Conservation (phyloP, 1,140 invertebrate species). For the Lordiphosa clarofinis region DNA sequence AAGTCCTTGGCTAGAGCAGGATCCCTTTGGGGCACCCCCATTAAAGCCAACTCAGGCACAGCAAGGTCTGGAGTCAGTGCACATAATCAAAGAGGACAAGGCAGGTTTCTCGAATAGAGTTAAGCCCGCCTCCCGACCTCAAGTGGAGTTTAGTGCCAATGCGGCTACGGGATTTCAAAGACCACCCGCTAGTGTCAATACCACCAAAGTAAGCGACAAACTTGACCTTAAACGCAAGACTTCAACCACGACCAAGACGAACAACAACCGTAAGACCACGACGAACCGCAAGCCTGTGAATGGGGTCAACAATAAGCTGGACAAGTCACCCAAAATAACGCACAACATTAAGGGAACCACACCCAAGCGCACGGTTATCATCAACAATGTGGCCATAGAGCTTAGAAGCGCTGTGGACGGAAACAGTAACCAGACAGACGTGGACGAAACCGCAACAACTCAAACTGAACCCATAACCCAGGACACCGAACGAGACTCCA, state of each 20-base stretch:
- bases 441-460: constrained; percentile 3
- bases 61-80: constrained; percentile 5
- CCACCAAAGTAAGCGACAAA: constrained; percentile 66
- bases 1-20: constrained; percentile 73
- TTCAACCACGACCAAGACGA: constrained; percentile 29
- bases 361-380: constrained; percentile 53
- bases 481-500: constrained; percentile 3
- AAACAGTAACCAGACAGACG: constrained; percentile 23
- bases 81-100: constrained; percentile 62
- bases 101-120: constrained; percentile 58
- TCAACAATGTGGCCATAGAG: constrained; percentile 72
- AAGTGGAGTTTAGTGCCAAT: constrained; percentile 52
- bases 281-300: constrained; percentile 37
- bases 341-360: constrained; percentile 1
- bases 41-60: constrained; percentile 18
- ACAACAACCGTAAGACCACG: constrained; percentile 39
- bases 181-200: constrained; percentile 31
- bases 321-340: constrained; percentile 59
- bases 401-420: constrained; percentile 38
- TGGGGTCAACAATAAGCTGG: constrained; percentile 67
- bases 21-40: constrained; percentile 55
- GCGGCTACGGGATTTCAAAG: constrained; percentile 48
- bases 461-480: background rate
- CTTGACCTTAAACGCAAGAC: constrained; percentile 67
- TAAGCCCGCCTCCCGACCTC: constrained; percentile 31